Percentiles rank a stretch among this genome's conserved stretches.
These are phyloP conservation scores for Varanus komodoensis DNA, from an alignment of 2,113 vertebrate species.

Conservation along the genomic window DNA sequence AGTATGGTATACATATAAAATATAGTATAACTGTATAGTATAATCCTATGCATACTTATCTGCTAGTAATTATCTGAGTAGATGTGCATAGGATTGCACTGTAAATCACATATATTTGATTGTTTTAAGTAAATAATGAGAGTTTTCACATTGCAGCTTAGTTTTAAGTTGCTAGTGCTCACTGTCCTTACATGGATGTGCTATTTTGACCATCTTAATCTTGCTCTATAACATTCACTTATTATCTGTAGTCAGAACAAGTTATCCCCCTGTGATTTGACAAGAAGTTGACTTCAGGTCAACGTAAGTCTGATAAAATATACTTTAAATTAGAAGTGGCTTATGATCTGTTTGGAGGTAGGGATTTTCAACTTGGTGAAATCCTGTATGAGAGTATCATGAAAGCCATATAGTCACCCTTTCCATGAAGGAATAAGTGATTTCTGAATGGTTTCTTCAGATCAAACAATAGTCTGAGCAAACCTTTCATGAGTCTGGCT, in stretches of 20 bases:
- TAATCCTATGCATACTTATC: too few species aligned
- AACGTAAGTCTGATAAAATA: constrained; percentile 50
- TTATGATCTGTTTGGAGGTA: constrained; percentile 40
- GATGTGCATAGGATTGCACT: too few species aligned
- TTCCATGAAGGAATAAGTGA: not conserved
- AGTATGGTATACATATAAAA: not conserved
- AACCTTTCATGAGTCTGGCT: not conserved
- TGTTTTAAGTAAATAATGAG: not conserved
- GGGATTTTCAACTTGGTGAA: constrained; percentile 24
- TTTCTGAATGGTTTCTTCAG: not conserved
- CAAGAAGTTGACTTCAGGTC: constrained; percentile 41
- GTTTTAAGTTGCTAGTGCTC: not conserved
- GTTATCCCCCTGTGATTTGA: constrained; percentile 40
- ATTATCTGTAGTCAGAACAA: constrained; percentile 37
- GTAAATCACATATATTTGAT: too few species aligned
- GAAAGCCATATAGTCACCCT: not conserved
- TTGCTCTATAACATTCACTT: constrained; percentile 56
- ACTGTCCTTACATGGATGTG: not conserved
- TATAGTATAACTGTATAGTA: too few species aligned
- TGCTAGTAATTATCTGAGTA: too few species aligned
- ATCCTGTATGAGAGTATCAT: not conserved
- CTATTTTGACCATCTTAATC: not conserved
- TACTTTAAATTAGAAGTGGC: constrained; percentile 40
- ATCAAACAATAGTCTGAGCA: not conserved
- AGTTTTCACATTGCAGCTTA: not conserved